Conservation (phyloP, 30 jellyfish, hydroid and myxozoan genomes). For the Hydractinia symbiolongicarpus region DNA sequence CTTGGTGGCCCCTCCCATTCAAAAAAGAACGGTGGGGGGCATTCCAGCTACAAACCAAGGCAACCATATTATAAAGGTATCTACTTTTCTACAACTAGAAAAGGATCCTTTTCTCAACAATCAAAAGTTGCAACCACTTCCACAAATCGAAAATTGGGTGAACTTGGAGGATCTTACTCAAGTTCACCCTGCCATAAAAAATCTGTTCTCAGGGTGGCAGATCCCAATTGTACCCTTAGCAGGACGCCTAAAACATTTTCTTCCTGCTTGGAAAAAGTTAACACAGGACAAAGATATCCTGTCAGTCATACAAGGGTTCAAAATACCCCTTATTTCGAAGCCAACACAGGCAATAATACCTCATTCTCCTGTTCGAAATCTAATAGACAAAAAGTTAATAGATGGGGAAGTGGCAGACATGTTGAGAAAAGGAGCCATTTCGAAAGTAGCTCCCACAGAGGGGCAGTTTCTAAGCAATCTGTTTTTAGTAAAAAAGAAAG, state of each 20-base stretch:
- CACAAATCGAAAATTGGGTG: background rate
- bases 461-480: background rate
- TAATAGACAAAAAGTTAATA: background rate
- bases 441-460: no score
- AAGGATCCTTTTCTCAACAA: slow-evolving; percentile 10
- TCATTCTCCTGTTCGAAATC: background rate
- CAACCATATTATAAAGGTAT: background rate
- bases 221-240: background rate
- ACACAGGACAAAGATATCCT: slow-evolving; percentile 4
- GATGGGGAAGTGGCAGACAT: no score
- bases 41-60: background rate
- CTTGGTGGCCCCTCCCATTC: background rate
- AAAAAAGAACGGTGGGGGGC: background rate
- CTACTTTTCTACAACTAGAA: background rate
- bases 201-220: slow-evolving; percentile 3
- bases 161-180: slow-evolving; percentile 17
- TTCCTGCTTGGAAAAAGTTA: background rate
- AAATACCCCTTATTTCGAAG: background rate
- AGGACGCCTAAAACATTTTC: background rate
- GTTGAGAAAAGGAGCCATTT: no score
- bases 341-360: background rate
- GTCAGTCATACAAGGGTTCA: slow-evolving; percentile 4
- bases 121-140: background rate
- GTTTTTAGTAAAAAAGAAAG: slow-evolving; percentile 5
- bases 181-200: background rate